Conservation (phyloP, 2,113 vertebrate species). For the Steatornis caripensis region DNA sequence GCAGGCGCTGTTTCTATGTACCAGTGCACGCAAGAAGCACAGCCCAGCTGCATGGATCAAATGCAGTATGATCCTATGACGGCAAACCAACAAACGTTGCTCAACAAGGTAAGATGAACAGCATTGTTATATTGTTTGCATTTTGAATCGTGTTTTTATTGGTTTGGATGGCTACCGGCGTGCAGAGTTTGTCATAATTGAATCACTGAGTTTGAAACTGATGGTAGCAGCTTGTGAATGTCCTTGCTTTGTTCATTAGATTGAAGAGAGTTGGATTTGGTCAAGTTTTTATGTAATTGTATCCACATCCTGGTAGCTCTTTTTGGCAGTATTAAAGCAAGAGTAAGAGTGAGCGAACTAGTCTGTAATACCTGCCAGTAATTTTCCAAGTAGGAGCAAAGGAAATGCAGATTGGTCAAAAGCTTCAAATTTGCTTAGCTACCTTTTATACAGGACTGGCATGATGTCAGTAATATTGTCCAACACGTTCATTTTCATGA, state of each 20-base stretch:
- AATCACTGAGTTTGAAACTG: neutral
- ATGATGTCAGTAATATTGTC: neutral
- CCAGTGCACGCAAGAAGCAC: constrained; percentile 64
- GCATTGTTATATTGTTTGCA: neutral
- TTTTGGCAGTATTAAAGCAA: neutral
- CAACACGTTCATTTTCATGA: neutral
- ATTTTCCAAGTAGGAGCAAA: neutral
- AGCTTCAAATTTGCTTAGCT: neutral
- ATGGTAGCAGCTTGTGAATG: neutral
- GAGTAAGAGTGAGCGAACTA: neutral
- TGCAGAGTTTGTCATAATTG: neutral
- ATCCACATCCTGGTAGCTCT: neutral
- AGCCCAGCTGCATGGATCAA: constrained; percentile 31
- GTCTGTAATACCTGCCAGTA: neutral
- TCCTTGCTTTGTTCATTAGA: neutral
- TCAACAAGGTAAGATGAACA: constrained; percentile 69
- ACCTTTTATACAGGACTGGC: neutral
- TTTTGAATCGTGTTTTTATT: neutral
- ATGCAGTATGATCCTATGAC: constrained; percentile 43
- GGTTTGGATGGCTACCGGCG: neutral
- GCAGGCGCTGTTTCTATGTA: constrained; percentile 74
- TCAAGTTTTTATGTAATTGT: neutral
- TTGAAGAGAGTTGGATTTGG: neutral
- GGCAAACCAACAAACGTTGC: constrained; percentile 36
- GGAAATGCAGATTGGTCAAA: neutral